These are phyloP conservation scores for Hirtodrosophila alboralis DNA, from an alignment of 2,888 invertebrate species.

Conservation along the genomic window DNA sequence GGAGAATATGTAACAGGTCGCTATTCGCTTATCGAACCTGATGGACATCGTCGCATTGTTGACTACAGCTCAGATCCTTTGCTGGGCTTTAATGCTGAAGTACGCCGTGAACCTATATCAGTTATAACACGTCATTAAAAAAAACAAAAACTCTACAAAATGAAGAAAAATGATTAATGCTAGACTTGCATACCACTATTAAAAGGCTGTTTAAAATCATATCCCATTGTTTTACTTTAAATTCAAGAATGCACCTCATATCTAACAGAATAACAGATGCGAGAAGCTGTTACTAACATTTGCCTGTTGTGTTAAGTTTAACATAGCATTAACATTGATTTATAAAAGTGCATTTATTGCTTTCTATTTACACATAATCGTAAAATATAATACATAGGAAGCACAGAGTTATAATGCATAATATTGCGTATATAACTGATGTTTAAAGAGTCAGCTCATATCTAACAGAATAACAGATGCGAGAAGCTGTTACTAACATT, in stretches of 20 bases:
- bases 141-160: neutral
- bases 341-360: constrained; percentile 75
- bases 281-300: too few species aligned
- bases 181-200: constrained; percentile 14
- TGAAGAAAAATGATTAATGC: constrained; percentile 1
- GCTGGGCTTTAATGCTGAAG: constrained; percentile 83
- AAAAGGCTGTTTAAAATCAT: constrained; percentile 40
- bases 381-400: constrained; percentile 57
- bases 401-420: too few species aligned
- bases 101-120: constrained; percentile 78
- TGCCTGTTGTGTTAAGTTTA: neutral
- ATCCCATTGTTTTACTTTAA: neutral
- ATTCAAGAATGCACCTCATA: too few species aligned
- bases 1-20: constrained; percentile 83
- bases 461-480: too few species aligned
- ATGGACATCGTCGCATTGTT: constrained; percentile 83
- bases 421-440: too few species aligned
- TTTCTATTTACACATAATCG: constrained; percentile 61
- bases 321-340: constrained; percentile 3
- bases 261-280: too few species aligned
- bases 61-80: constrained; percentile 83
- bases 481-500: too few species aligned
- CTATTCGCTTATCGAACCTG: constrained; percentile 83
- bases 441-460: too few species aligned
- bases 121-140: constrained; percentile 40